Evolutionary conservation across 1,140 invertebrate species (phyloP).

Genomic region (Microplitis demolitor): DNA sequence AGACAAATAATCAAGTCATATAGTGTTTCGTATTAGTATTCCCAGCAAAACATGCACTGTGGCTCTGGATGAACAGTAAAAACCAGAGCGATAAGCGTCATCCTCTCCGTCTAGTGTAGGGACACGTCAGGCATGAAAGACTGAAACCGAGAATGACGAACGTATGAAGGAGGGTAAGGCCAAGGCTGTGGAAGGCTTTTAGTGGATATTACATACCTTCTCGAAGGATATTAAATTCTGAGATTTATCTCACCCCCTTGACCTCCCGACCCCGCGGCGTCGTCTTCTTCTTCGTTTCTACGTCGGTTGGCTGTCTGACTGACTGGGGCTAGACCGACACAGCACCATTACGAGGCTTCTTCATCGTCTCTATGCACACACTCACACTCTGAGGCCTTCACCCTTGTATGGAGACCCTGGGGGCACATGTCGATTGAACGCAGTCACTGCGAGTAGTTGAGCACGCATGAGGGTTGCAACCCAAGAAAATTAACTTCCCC

Average conservation of each 20-base stretch:
- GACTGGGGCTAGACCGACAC: slow-evolving; percentile 12
- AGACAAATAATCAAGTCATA: too few species aligned
- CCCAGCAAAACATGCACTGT: background rate
- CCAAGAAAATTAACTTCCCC: background rate
- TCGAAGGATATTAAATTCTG: slow-evolving; percentile 57
- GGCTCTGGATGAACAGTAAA: background rate
- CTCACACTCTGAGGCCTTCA: background rate
- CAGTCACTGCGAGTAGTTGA: background rate
- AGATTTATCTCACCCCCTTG: slow-evolving; percentile 48
- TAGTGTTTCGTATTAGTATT: too few species aligned
- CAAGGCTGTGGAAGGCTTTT: slow-evolving; percentile 39
- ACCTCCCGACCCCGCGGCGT: slow-evolving; percentile 22
- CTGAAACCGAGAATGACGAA: slow-evolving; percentile 4
- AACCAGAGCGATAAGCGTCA: background rate
- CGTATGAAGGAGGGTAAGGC: slow-evolving; percentile 3
- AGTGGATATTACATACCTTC: slow-evolving; percentile 53
- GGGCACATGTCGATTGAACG: background rate
- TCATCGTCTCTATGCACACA: slow-evolving; percentile 12
- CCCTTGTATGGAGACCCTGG: background rate
- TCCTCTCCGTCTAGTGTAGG: background rate
- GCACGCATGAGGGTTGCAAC: background rate
- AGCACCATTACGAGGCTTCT: slow-evolving; percentile 33
- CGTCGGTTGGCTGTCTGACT: background rate
- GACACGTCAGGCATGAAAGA: slow-evolving; percentile 12
- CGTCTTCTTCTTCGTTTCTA: slow-evolving; percentile 11